These are phyloP conservation scores for Tiaroga cobitis DNA, from an alignment of 2,797 vertebrate genomes.

Conservation along the genomic window DNA sequence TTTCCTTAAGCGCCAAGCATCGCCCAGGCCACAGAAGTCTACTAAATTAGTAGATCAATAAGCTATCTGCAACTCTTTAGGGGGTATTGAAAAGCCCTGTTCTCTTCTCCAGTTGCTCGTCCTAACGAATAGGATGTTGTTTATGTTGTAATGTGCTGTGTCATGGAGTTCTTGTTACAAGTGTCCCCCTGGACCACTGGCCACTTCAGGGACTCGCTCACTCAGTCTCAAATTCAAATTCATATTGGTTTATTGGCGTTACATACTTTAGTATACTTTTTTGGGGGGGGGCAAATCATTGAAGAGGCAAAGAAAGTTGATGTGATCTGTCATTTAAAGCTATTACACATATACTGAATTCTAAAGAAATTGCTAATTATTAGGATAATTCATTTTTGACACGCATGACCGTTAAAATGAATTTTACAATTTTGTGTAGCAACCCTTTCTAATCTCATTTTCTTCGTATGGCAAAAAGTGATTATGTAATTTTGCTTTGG, in stretches of 20 bases:
- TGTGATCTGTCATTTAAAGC: background rate
- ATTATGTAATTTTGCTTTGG: background rate
- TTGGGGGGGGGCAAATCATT: too few relatives aligned
- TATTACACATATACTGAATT: background rate
- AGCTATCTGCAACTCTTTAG: slow-evolving; percentile 80
- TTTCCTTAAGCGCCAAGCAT: slow-evolving; percentile 81
- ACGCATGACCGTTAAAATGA: background rate
- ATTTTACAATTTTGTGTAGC: background rate
- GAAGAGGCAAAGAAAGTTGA: background rate
- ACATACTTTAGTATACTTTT: background rate
- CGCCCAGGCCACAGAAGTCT: slow-evolving; percentile 71
- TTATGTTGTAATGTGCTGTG: slow-evolving; percentile 84
- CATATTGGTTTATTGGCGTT: slow-evolving; percentile 25
- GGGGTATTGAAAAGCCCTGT: slow-evolving; percentile 74
- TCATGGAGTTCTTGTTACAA: slow-evolving; percentile 77
- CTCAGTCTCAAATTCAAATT: slow-evolving; percentile 45
- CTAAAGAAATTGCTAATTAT: too few relatives aligned
- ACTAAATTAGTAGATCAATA: slow-evolving; percentile 87
- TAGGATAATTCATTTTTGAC: background rate
- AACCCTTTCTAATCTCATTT: background rate
- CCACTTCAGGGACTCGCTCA: slow-evolving; percentile 68
- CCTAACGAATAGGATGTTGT: slow-evolving; percentile 89
- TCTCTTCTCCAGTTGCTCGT: slow-evolving; percentile 79
- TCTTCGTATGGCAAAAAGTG: background rate
- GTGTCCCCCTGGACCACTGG: slow-evolving; percentile 70